Percentiles rank a stretch among this genome's conserved stretches.
Evolutionary conservation across 2,113 vertebrate species (phyloP).

Genomic region (Lophotis ruficrista): DNA sequence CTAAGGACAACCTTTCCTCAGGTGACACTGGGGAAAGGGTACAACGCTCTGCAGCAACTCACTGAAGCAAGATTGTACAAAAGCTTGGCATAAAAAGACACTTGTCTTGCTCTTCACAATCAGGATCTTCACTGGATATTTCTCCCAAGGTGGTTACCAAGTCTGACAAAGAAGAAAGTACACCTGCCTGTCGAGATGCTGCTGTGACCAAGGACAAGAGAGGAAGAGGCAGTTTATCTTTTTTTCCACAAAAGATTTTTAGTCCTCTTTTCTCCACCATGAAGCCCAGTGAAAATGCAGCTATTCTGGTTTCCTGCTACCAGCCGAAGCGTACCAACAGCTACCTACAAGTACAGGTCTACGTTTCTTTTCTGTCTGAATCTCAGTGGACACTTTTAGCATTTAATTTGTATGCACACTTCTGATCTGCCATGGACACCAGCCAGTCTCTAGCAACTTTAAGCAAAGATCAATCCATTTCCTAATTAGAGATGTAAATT

Average conservation of each 20-base stretch:
- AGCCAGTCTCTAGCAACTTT: not conserved
- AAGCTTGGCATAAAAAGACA: not conserved
- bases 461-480: not conserved
- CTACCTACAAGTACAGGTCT: not conserved
- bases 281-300: not conserved
- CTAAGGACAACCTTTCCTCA: not conserved
- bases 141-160: not conserved
- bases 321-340: not conserved
- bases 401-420: not conserved
- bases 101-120: not conserved
- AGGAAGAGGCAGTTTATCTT: not conserved
- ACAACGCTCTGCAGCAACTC: not conserved
- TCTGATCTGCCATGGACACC: not conserved
- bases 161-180: not conserved
- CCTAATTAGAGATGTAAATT: slow-evolving; percentile 19
- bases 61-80: not conserved
- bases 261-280: not conserved
- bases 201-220: not conserved
- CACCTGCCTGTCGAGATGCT: not conserved
- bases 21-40: not conserved
- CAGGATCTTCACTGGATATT: not conserved
- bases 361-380: not conserved
- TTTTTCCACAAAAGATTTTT: not conserved
- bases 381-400: not conserved
- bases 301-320: not conserved